Conservation (phyloP, 2,113 vertebrate species). For the Hippocampus abdominalis region DNA sequence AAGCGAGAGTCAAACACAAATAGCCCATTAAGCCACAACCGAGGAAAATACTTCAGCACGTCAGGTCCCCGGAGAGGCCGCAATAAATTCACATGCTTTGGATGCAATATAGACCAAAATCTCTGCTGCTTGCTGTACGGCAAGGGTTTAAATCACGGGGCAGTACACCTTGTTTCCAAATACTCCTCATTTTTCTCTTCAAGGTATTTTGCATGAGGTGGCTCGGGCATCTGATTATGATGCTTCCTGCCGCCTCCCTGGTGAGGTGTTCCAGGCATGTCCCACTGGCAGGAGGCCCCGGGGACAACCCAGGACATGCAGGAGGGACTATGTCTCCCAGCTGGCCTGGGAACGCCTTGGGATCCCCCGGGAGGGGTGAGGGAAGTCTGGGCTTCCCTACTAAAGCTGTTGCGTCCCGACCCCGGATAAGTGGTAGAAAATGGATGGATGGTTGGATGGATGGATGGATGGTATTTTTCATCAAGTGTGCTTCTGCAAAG, state of each 20-base stretch:
- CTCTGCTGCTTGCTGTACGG: neutral
- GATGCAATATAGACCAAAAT: constrained; percentile 8
- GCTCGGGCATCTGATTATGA: too few species aligned
- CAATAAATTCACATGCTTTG: constrained; percentile 13
- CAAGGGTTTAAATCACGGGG: neutral
- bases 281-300: too few species aligned
- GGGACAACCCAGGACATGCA: too few species aligned
- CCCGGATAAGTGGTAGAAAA: too few species aligned
- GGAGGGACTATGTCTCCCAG: too few species aligned
- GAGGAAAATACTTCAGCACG: constrained; percentile 36
- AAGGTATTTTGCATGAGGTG: neutral
- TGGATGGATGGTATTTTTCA: neutral
- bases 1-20: constrained; percentile 30
- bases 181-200: neutral
- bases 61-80: constrained; percentile 38
- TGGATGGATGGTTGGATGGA: too few species aligned
- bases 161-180: constrained; percentile 1
- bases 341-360: too few species aligned
- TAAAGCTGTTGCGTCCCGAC: too few species aligned
- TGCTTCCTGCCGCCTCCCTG: too few species aligned
- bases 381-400: too few species aligned
- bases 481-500: neutral
- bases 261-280: too few species aligned
- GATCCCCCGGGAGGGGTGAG: too few species aligned
- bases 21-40: constrained; percentile 37